Evolutionary conservation across 2,113 vertebrate species (phyloP), one percentile per base, ranked within the genome.

Genomic region (Hyperopisus bebe): DNA sequence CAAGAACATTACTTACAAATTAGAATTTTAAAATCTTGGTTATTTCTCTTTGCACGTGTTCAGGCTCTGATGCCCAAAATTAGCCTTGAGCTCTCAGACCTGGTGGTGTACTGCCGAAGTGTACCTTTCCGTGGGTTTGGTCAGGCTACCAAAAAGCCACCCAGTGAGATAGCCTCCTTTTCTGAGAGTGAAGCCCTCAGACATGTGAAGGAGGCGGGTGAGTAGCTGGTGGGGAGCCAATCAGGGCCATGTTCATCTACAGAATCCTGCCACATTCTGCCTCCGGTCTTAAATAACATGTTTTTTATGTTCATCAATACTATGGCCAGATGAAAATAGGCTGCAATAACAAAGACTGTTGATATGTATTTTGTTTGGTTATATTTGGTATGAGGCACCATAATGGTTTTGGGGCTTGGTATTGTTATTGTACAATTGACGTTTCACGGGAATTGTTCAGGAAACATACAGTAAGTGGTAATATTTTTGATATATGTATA

Each of bases 151-250:
- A 92, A 82, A 89, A 93, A 88, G 0, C 92, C 93, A 3, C 88
- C 96, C 48, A 94, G 88, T 2, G 93, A 97, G 55, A 93, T 99
- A 91, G 97, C 96, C 5, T 99, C 98, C 35, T 97, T 99, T 94
- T 97, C 95, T 0, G 98, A 99, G 92, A 97, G 96, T 87, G 97
- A 97, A 89, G 98, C 98, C 6, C 96, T 96, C 91, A 96, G 95
- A 83, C 93, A 96, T 86, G 94, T 96, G 88, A 97, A 95, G 91
- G 97, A 98, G 84, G 95, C 95, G n/a, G 98, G 98, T 99, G 94
- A 84, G 88, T 42, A 31, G 19, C 10, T 13, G n/a, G 42, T 77
- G 46, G 39, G 39, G 24, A 50, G 3, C 11, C 48, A 31, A 5
- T 51, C 47, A n/a, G 44, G 19, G 42, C 11, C 80, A 1, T 85